Evolutionary conservation across 2,888 invertebrate species (phyloP).

Genomic region (Eumerus sabulonum): DNA sequence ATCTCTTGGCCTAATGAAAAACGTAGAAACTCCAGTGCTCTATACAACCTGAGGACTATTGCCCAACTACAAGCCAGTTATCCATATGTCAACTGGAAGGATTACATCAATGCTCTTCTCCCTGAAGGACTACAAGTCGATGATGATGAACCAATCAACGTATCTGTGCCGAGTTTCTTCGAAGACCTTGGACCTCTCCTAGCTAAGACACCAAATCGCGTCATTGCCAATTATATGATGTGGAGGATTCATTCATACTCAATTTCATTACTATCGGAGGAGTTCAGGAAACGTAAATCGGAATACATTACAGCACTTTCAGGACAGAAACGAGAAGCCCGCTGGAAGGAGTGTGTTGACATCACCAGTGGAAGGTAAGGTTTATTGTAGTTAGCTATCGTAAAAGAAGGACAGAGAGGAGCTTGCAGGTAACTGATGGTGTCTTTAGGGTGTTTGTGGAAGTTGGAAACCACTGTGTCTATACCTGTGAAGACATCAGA

Average conservation of each 20-base stretch:
- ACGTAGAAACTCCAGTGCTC: conserved; percentile 91
- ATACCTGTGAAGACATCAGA: too few relatives aligned
- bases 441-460: background rate
- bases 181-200: conserved; percentile 84
- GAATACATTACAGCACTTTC: conserved; percentile 89
- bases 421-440: background rate
- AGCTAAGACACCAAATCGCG: conserved; percentile 81
- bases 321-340: conserved; percentile 90
- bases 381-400: too few relatives aligned
- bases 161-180: conserved; percentile 91
- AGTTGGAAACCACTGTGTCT: background rate
- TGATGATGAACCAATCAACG: conserved; percentile 88
- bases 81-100: conserved; percentile 81
- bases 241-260: conserved; percentile 93
- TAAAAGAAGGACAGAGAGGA: too few relatives aligned
- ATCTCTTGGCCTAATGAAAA: conserved; percentile 93
- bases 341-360: conserved; percentile 96
- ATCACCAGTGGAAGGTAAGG: conserved; percentile 86
- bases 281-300: conserved; percentile 87
- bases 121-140: conserved; percentile 83
- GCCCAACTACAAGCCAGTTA: conserved; percentile 86
- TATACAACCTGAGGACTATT: conserved; percentile 96
- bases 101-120: conserved; percentile 90
- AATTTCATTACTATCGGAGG: conserved; percentile 89
- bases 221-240: conserved; percentile 93